Evolutionary conservation across 2,113 vertebrate species (phyloP).

Genomic region (Labeo catla): DNA sequence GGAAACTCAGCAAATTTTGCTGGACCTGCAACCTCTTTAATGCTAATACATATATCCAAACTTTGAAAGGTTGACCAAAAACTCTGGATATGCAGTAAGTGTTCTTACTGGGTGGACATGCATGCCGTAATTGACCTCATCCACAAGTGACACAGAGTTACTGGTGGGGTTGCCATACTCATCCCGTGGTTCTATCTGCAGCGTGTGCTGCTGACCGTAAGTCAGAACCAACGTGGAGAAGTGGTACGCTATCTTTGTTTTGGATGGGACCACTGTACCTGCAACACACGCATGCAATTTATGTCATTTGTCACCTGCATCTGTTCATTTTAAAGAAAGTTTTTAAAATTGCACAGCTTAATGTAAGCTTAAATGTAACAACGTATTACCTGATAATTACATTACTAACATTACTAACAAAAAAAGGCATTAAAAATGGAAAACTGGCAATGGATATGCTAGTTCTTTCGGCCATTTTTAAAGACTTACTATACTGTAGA

Average conservation of each 20-base stretch:
- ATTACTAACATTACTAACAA: neutral
- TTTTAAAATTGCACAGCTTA: neutral
- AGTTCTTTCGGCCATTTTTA: neutral
- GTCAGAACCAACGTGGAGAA: constrained; percentile 97
- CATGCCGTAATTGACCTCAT: constrained; percentile 90
- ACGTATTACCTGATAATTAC: neutral
- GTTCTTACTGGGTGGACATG: constrained; percentile 77
- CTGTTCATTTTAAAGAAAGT: neutral
- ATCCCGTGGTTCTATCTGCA: constrained; percentile 95
- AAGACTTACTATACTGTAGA: neutral
- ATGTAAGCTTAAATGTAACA: neutral
- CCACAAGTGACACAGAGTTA: constrained; percentile 87
- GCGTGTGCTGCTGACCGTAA: constrained; percentile 88
- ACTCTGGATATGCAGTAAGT: neutral
- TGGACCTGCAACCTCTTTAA: neutral
- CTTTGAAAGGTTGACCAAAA: neutral
- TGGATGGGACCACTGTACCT: constrained; percentile 96
- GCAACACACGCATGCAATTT: constrained; percentile 45
- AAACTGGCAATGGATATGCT: neutral
- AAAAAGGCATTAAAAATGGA: neutral
- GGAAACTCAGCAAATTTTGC: neutral
- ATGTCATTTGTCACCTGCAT: neutral
- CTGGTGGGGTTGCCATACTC: constrained; percentile 97
- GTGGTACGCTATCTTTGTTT: constrained; percentile 97
- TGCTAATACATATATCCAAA: neutral